Conservation (phyloP, 2,113 vertebrate species). For the Gymnocephalus cernua region DNA sequence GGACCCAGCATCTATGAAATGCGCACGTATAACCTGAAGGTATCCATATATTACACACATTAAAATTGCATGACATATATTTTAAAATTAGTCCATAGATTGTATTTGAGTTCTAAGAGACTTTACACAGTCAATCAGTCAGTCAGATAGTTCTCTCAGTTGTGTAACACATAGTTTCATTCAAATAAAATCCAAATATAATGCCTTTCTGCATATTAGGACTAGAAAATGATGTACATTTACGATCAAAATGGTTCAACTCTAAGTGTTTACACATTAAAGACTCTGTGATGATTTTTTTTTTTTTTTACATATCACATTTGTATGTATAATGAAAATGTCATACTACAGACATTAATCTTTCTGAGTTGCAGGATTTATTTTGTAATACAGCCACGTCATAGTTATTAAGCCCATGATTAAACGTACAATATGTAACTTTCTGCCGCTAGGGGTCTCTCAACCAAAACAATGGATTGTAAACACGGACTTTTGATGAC, state of each 20-base stretch:
- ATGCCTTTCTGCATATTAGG: neutral
- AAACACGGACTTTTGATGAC: too few relatives aligned
- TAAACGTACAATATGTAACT: too few relatives aligned
- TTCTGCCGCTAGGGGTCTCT: too few relatives aligned
- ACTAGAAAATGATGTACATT: neutral
- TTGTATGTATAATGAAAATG: neutral
- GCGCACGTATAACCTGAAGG: constrained; percentile 93
- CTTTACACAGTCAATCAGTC: neutral
- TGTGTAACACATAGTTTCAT: neutral
- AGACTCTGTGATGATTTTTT: neutral
- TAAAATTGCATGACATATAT: neutral
- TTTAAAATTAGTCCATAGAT: neutral
- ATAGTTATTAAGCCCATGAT: neutral
- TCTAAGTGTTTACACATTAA: neutral
- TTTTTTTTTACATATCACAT: neutral
- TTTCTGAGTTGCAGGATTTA: neutral
- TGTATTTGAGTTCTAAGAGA: neutral
- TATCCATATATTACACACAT: constrained; percentile 44
- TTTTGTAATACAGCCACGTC: too few relatives aligned
- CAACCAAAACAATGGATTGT: too few relatives aligned
- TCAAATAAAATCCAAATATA: neutral
- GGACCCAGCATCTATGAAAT: constrained; percentile 96
- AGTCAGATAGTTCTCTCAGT: neutral
- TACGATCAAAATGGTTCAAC: neutral
- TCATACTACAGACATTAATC: too few relatives aligned